Evolutionary conservation across 2,797 vertebrate species (phyloP).

Genomic region (Heliangelus exortis): DNA sequence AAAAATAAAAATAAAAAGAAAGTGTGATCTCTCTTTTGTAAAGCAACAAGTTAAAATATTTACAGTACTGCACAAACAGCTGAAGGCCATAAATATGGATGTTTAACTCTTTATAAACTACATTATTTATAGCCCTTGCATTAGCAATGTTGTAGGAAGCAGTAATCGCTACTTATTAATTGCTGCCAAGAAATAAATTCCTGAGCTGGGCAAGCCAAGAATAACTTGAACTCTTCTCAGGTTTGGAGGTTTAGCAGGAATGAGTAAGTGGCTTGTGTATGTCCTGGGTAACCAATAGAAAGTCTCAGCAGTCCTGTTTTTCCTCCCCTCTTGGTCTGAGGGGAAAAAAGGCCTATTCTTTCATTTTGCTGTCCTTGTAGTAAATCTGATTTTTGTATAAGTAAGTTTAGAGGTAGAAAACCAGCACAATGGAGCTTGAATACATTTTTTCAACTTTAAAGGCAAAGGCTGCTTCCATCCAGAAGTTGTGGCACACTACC

Average conservation of each 20-base stretch:
- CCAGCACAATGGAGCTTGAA: not conserved
- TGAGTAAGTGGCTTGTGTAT: not conserved
- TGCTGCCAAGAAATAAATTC: slow-evolving; percentile 63
- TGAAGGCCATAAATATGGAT: slow-evolving; percentile 48
- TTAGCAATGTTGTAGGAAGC: slow-evolving; percentile 57
- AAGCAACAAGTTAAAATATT: slow-evolving; percentile 76
- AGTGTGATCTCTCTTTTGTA: slow-evolving; percentile 69
- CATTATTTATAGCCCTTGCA: slow-evolving; percentile 67
- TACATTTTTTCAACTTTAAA: not conserved
- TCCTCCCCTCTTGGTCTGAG: rapidly evolving
- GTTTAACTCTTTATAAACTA: slow-evolving; percentile 73
- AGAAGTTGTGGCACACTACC: not conserved
- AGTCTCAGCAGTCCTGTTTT: not conserved
- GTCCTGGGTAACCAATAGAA: not conserved
- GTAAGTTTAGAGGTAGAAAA: not conserved
- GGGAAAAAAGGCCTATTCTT: not conserved
- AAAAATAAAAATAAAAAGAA: not conserved
- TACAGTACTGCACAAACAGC: slow-evolving; percentile 70
- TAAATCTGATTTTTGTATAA: not conserved
- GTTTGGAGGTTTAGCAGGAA: not conserved
- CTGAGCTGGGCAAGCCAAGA: slow-evolving; percentile 47
- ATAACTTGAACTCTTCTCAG: slow-evolving; percentile 24
- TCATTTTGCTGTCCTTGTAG: not conserved
- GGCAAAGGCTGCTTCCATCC: not conserved
- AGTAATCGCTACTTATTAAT: slow-evolving; percentile 72